These are phyloP conservation scores for Panopea generosa DNA, from an alignment of 2,888 invertebrate species.

Conservation along the genomic window DNA sequence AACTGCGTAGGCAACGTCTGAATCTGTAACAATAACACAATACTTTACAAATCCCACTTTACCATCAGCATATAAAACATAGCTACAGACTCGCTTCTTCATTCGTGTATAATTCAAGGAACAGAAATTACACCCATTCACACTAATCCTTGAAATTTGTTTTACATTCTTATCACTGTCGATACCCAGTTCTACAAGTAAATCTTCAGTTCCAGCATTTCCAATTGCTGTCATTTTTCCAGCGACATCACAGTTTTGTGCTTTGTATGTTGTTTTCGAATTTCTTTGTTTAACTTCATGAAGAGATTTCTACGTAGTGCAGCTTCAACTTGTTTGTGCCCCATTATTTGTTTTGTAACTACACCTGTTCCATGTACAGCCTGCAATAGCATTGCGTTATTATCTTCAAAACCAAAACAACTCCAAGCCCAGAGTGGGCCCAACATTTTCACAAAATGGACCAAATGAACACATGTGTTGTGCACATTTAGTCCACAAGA, in stretches of 20 bases:
- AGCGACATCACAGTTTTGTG: constrained; percentile 39
- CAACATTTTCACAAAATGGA: constrained; percentile 27
- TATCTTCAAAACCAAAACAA: constrained; percentile 42
- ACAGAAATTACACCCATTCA: constrained; percentile 19
- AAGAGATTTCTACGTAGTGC: constrained; percentile 32
- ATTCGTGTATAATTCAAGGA: constrained; percentile 34
- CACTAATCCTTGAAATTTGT: constrained; percentile 25
- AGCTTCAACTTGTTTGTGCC: constrained; percentile 38
- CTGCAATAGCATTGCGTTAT: constrained; percentile 26
- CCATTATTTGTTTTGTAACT: constrained; percentile 40
- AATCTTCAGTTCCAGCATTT: constrained; percentile 20
- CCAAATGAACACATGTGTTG: constrained; percentile 42
- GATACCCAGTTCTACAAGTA: constrained; percentile 29
- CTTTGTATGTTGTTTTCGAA: constrained; percentile 44
- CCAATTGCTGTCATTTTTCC: constrained; percentile 42
- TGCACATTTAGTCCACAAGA: constrained; percentile 49
- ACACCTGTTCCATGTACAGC: constrained; percentile 52
- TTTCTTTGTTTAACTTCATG: constrained; percentile 17
- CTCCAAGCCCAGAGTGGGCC: constrained; percentile 46
- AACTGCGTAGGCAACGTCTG: constrained; percentile 38
- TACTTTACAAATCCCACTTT: constrained; percentile 36
- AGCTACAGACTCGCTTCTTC: constrained; percentile 39
- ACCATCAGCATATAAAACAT: constrained; percentile 37
- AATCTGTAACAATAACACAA: constrained; percentile 27
- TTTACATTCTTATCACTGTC: constrained; percentile 33